These are phyloP conservation scores for Drosophila erecta DNA, from an alignment of 1,140 invertebrate genomes.

Conservation along the genomic window DNA sequence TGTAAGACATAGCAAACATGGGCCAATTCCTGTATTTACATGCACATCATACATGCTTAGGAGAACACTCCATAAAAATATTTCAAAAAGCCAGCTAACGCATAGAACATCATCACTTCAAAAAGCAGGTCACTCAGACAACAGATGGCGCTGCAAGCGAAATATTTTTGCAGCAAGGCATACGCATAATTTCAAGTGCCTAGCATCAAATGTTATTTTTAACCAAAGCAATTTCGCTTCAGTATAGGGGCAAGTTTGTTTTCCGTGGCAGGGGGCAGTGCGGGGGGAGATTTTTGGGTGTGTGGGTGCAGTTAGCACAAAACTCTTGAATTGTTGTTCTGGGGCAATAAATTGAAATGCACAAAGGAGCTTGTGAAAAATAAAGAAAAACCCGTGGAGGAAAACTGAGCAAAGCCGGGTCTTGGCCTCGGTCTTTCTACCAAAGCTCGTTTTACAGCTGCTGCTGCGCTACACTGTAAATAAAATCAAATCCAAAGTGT, in stretches of 20 bases:
- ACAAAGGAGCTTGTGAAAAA: slow-evolving; percentile 19
- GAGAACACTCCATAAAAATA: slow-evolving; percentile 32
- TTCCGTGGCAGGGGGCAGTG: neutral
- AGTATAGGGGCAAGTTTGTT: slow-evolving; percentile 21
- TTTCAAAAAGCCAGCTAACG: slow-evolving; percentile 10
- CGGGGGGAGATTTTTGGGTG: slow-evolving; percentile 8
- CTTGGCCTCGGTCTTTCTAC: slow-evolving; percentile 32
- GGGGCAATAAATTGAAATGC: slow-evolving; percentile 45
- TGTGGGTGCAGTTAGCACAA: slow-evolving; percentile 15
- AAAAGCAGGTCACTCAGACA: slow-evolving; percentile 52
- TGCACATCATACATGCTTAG: slow-evolving; percentile 1
- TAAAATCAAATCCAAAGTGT: neutral
- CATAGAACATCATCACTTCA: slow-evolving; percentile 2
- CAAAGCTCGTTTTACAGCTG: slow-evolving; percentile 59
- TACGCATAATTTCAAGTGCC: slow-evolving; percentile 71
- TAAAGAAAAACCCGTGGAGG: slow-evolving; percentile 6
- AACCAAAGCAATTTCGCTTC: slow-evolving; percentile 55
- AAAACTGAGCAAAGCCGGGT: slow-evolving; percentile 24
- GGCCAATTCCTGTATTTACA: slow-evolving; percentile 18
- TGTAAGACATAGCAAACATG: neutral
- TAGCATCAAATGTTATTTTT: slow-evolving; percentile 62
- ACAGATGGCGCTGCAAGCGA: slow-evolving; percentile 52
- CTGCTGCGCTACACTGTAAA: slow-evolving; percentile 1
- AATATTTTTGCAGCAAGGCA: slow-evolving; percentile 55
- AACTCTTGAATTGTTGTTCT: slow-evolving; percentile 35